Conservation (phyloP, 2,113 vertebrate genomes). For the Phaethon lepturus region DNA sequence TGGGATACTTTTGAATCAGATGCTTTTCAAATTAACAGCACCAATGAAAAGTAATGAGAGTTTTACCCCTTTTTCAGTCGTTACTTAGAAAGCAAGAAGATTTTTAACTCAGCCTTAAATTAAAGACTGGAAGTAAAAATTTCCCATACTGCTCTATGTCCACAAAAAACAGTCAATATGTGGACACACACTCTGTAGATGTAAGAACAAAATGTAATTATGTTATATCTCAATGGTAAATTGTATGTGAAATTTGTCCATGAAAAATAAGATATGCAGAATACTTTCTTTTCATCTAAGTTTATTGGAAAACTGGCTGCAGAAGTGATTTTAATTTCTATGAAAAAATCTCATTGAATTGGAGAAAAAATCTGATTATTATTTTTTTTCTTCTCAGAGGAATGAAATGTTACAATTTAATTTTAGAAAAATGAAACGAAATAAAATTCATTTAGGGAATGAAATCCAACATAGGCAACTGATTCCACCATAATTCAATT, state of each 20-base stretch:
- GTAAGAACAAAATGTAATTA: not conserved
- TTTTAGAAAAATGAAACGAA: too few species aligned
- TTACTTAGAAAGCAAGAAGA: not conserved
- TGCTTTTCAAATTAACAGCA: not conserved
- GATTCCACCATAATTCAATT: not conserved
- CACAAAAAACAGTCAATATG: not conserved
- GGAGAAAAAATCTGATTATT: not conserved
- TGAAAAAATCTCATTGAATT: not conserved
- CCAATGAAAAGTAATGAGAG: not conserved
- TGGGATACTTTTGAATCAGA: not conserved
- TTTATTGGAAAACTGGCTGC: not conserved
- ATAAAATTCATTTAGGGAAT: too few species aligned
- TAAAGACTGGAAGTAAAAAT: not conserved
- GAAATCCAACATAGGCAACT: not conserved
- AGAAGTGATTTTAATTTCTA: not conserved
- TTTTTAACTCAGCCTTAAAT: not conserved
- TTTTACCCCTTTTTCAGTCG: not conserved
- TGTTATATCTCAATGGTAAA: not conserved
- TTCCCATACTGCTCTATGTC: not conserved
- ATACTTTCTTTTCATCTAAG: not conserved
- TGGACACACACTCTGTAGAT: not conserved
- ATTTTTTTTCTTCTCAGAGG: not conserved
- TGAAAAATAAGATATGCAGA: not conserved
- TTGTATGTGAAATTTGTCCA: not conserved
- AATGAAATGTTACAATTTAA: too few species aligned